phyloP scores from a whole-genome alignment of 53 echinoderm and acorn worm genomes.

The Mesocentrotus franciscanus region DNA sequence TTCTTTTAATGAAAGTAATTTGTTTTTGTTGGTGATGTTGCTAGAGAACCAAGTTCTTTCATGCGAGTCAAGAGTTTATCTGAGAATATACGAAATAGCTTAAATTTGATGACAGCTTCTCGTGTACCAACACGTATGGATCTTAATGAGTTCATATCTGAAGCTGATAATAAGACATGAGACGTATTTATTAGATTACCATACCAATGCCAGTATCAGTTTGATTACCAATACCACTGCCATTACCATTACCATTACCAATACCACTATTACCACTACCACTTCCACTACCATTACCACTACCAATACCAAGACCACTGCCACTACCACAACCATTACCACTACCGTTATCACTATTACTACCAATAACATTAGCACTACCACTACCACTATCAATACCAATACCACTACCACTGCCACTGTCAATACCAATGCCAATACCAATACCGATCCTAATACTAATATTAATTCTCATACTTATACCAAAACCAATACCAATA shows the following conservation, averaged over 20 bases:
- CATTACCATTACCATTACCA: not conserved
- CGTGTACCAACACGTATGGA: too few species aligned
- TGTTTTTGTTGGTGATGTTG: too few species aligned
- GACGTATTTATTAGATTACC: not conserved
- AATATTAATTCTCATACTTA: not conserved
- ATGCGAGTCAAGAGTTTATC: too few species aligned
- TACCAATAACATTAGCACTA: not conserved
- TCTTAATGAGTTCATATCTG: not conserved
- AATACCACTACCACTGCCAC: not conserved
- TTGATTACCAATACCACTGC: not conserved
- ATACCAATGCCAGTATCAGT: not conserved
- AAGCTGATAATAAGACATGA: not conserved
- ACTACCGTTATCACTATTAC: not conserved
- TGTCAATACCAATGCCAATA: not conserved
- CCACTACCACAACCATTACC: not conserved
- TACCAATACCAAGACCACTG: not conserved
- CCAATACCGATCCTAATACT: not conserved
- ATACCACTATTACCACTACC: not conserved
- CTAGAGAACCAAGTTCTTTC: too few species aligned
- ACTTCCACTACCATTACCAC: not conserved
- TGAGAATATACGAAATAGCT: too few species aligned
- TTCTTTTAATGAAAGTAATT: too few species aligned
- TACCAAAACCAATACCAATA: not conserved
- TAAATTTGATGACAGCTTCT: too few species aligned
- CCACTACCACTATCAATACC: not conserved